Conservation (phyloP, 2,797 vertebrate genomes). For the Gallinago solitaria region DNA sequence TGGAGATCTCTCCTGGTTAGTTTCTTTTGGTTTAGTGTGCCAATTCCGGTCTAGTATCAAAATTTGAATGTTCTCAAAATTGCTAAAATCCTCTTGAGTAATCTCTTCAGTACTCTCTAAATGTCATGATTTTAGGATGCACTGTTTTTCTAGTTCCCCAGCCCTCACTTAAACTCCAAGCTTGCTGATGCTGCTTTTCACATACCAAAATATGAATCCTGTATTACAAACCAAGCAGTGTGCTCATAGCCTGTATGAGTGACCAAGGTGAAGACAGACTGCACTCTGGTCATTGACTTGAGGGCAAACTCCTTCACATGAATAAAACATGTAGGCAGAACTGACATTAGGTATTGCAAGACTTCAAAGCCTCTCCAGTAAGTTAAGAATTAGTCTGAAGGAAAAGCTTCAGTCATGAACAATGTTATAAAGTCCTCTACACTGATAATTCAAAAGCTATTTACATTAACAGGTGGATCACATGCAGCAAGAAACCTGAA, state of each 20-base stretch:
- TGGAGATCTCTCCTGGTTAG: neutral
- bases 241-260: neutral
- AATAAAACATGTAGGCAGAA: neutral
- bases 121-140: neutral
- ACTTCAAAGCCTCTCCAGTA: neutral
- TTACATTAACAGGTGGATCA: neutral
- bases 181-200: neutral
- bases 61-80: slow-evolving; percentile 18
- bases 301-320: neutral
- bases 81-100: neutral
- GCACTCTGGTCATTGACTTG: neutral
- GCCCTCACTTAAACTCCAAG: neutral
- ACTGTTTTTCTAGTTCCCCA: neutral
- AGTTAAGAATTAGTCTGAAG: neutral
- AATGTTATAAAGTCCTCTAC: neutral
- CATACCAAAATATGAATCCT: neutral
- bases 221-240: neutral
- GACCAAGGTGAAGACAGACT: neutral
- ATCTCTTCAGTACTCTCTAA: neutral
- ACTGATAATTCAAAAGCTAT: neutral
- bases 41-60: slow-evolving; percentile 48
- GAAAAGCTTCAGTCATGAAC: neutral
- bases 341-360: neutral
- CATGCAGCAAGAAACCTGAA: neutral
- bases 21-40: neutral